Conservation (phyloP, 2,797 vertebrate genomes). For the Remorina albescens region DNA sequence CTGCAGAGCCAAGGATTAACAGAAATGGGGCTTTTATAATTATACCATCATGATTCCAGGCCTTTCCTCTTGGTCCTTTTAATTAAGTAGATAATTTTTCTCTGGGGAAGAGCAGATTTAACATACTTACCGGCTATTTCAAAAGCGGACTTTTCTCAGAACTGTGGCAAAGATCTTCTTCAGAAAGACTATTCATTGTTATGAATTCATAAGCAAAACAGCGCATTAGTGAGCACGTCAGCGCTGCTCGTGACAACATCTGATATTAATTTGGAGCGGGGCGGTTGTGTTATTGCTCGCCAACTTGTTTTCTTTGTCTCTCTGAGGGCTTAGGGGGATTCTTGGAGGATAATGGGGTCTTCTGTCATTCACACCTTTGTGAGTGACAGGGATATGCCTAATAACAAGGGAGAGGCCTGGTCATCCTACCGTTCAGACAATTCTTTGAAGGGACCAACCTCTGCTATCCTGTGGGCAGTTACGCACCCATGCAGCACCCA, state of each 20-base stretch:
- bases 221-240: neutral
- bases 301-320: slow-evolving; percentile 33
- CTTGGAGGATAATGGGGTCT: slow-evolving; percentile 73
- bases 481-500: slow-evolving; percentile 71
- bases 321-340: slow-evolving; percentile 61
- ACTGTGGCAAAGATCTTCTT: slow-evolving; percentile 42
- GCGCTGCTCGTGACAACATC: slow-evolving; percentile 8
- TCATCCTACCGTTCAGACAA: slow-evolving; percentile 73
- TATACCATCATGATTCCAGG: slow-evolving; percentile 85
- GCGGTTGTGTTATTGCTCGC: slow-evolving; percentile 50
- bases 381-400: slow-evolving; percentile 81
- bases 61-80: slow-evolving; percentile 87
- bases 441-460: slow-evolving; percentile 69
- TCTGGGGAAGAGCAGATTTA: slow-evolving; percentile 78
- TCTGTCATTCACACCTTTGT: slow-evolving; percentile 74
- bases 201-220: slow-evolving; percentile 14
- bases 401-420: slow-evolving; percentile 77
- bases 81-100: slow-evolving; percentile 87
- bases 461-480: slow-evolving; percentile 65
- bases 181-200: slow-evolving; percentile 47
- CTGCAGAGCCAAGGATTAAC: slow-evolving; percentile 81
- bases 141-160: slow-evolving; percentile 64
- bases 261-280: slow-evolving; percentile 20
- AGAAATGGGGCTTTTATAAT: slow-evolving; percentile 86
- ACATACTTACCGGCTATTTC: slow-evolving; percentile 84